These are phyloP conservation scores for Lasius platythorax DNA, from an alignment of 2,888 invertebrate genomes.

Conservation along the genomic window DNA sequence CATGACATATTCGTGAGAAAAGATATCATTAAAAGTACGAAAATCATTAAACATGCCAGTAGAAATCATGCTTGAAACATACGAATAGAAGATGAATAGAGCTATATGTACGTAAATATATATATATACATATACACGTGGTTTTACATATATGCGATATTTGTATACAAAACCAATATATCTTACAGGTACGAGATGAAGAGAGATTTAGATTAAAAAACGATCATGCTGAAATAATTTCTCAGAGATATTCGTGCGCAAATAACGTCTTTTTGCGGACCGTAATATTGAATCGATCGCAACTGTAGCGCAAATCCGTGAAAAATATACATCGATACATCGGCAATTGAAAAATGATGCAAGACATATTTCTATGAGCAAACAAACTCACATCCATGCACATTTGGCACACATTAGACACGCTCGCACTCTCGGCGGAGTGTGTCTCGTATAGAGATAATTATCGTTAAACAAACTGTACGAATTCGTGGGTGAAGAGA, in stretches of 20 bases:
- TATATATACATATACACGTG: slow-evolving; percentile 20
- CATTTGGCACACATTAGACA: slow-evolving; percentile 50
- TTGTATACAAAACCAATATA: slow-evolving; percentile 4
- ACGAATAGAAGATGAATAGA: slow-evolving; percentile 25
- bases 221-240: slow-evolving; percentile 43
- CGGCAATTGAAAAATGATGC: slow-evolving; percentile 29
- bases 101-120: slow-evolving; percentile 3
- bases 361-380: slow-evolving; percentile 34
- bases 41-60: slow-evolving; percentile 33
- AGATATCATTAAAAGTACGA: neutral
- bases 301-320: slow-evolving; percentile 17
- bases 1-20: slow-evolving; percentile 7
- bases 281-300: slow-evolving; percentile 5
- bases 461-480: slow-evolving; percentile 46
- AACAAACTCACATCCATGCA: slow-evolving; percentile 47
- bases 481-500: slow-evolving; percentile 37
- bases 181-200: neutral
- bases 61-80: slow-evolving; percentile 47
- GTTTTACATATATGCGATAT: slow-evolving; percentile 16
- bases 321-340: slow-evolving; percentile 26
- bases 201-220: slow-evolving; percentile 29
- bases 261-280: neutral
- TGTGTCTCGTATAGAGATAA: slow-evolving; percentile 8
- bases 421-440: slow-evolving; percentile 15
- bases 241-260: slow-evolving; percentile 9